Evolutionary conservation across 2,113 vertebrate species (phyloP).

Genomic region (Colinus virginianus): DNA sequence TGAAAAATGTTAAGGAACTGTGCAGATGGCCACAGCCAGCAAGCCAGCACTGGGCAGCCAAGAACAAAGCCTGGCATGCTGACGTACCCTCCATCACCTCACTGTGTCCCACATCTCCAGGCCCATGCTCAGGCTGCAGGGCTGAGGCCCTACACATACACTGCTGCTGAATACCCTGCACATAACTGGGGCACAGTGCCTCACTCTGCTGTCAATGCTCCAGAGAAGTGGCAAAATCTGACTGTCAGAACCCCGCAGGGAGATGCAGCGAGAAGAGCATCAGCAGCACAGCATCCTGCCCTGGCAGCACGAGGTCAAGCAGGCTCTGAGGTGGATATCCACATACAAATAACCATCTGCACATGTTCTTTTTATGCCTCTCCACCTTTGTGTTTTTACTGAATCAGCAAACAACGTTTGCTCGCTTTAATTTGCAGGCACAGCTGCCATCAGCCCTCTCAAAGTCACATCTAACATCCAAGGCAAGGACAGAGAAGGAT

Average conservation of each 20-base stretch:
- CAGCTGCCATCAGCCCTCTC: neutral
- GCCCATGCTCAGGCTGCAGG: neutral
- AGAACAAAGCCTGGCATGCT: accelerated
- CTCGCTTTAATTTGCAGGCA: neutral
- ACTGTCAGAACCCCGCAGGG: neutral
- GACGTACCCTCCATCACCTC: accelerated
- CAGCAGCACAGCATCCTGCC: neutral
- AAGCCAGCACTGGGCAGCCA: neutral
- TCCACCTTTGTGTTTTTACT: accelerated
- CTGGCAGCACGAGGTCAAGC: neutral
- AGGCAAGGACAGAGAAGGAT: neutral
- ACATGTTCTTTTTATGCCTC: neutral
- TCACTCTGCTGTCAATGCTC: neutral
- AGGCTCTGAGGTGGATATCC: neutral
- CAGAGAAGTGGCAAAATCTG: accelerated
- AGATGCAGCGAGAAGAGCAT: neutral
- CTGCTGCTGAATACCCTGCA: accelerated
- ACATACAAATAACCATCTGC: neutral
- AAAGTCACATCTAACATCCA: neutral
- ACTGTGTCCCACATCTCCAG: neutral
- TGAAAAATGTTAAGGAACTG: neutral
- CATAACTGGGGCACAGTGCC: accelerated
- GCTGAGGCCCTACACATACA: accelerated
- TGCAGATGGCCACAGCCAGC: accelerated
- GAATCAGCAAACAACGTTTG: neutral